Base-by-base conservation (phyloP, 2,888 invertebrate species). In the Melolontha melolontha region DNA sequence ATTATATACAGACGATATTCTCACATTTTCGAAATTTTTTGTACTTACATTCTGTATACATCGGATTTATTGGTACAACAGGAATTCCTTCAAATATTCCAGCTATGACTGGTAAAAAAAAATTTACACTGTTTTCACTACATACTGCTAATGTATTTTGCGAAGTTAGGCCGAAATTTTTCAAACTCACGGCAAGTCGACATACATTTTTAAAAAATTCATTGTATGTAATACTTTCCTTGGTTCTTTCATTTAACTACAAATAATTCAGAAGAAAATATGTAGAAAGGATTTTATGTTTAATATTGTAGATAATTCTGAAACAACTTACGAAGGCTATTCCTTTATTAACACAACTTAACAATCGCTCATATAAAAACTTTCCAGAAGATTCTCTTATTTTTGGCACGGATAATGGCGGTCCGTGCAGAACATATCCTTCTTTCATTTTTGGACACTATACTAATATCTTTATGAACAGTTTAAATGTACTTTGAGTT, bases 31-130 rank as follows among this genome's bases (percentile, higher is more conserved):
- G 22, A 22, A 2, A n/a, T 22, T 22, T 22, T 41, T 34, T 11
- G 6, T 14, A 65, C 44, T 66, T 50, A 66, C 66, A 40, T 49
- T 66, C 57, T 34, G 55, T 66, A 17, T 66, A 66, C 17, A 16
- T 50, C 6, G 57, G 41, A 41, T 47, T 66, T 50, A 59, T 57
- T 14, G 50, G 59, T 17, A 50, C 50, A 6, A 66, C 14, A 0
- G 66, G 66, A 12, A 57, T 57, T 14, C 57, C 66, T n/a, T 14
- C 22, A 14, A 50, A 66, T 17, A 66, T 17, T 10, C 49, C 41
- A 12, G 66, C 57, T 14, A 66, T 12, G n/a, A 66, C 39, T 4
- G 66, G 66, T 17, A 66, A 40, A 14, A 34, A 49, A 12, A 49
- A 49, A 16, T 66, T 11, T 12, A 50, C 22, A 14, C 55, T 50